A percentile compares a stretch with the other conserved stretches of the same genome.
These are phyloP conservation scores for Rhinolophus ferrumequinum DNA, from an alignment of 2,113 vertebrate genomes.

Conservation along the genomic window DNA sequence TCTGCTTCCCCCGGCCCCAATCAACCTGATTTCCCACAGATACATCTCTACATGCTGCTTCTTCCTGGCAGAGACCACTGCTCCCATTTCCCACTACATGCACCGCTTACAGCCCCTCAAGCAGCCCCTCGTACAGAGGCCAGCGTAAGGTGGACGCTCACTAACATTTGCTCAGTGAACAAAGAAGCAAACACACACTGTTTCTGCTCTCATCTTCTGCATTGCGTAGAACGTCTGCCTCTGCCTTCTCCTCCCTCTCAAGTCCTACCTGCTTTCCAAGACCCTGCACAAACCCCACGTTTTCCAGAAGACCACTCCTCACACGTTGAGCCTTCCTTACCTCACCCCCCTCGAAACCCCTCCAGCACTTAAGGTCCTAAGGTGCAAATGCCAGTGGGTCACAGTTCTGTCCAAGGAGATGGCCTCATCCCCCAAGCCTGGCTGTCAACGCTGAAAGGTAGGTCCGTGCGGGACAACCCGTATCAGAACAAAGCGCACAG, in stretches of 20 bases:
- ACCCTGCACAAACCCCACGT: neutral
- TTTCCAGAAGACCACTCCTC: neutral
- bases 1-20: neutral
- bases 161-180: neutral
- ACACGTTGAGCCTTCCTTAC: neutral
- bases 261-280: neutral
- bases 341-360: neutral
- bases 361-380: neutral
- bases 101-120: neutral
- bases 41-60: neutral
- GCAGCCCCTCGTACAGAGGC: neutral
- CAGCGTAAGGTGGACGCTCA: neutral
- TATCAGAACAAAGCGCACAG: neutral
- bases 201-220: neutral
- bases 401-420: neutral
- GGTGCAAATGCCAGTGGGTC: neutral
- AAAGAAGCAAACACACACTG: neutral
- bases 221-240: neutral
- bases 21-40: neutral
- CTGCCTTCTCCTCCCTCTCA: neutral
- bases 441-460: neutral
- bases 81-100: neutral
- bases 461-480: neutral
- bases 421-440: neutral
- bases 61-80: neutral